Conservation (phyloP, 2,113 vertebrate species). For the Triplophysa siluroides region DNA sequence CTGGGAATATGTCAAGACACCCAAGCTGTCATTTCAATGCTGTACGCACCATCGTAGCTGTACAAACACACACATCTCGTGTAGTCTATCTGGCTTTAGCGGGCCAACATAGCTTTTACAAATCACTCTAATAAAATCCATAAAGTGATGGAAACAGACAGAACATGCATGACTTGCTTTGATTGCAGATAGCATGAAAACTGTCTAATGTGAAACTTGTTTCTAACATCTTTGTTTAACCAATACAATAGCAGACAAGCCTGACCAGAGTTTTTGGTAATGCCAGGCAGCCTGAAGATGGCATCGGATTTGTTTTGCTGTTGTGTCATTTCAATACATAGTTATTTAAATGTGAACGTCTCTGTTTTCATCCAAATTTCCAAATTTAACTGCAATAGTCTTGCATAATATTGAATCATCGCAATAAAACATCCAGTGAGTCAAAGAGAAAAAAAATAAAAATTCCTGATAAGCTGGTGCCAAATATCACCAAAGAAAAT, state of each 20-base stretch:
- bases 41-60: conserved; percentile 12
- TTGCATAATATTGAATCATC: too few species aligned
- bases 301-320: not conserved
- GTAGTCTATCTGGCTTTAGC: conserved; percentile 7
- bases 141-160: not conserved
- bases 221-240: conserved; percentile 15
- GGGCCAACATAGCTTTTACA: conserved; percentile 7
- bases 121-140: conserved; percentile 19
- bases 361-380: too few species aligned
- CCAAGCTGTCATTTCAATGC: conserved; percentile 24
- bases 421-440: too few species aligned
- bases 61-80: conserved; percentile 12
- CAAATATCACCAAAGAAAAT: too few species aligned
- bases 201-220: not conserved
- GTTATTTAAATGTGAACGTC: too few species aligned
- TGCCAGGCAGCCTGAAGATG: not conserved
- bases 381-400: too few species aligned
- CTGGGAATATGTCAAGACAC: not conserved
- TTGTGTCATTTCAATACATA: not conserved
- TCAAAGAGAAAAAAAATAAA: too few species aligned
- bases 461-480: too few species aligned
- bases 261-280: conserved; percentile 27
- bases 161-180: conserved; percentile 26
- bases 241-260: not conserved
- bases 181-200: conserved; percentile 10